Evolutionary conservation across 2,113 vertebrate species (phyloP), one percentile per base, ranked within the genome.

Genomic region (Neolamprologus kungweensis): DNA sequence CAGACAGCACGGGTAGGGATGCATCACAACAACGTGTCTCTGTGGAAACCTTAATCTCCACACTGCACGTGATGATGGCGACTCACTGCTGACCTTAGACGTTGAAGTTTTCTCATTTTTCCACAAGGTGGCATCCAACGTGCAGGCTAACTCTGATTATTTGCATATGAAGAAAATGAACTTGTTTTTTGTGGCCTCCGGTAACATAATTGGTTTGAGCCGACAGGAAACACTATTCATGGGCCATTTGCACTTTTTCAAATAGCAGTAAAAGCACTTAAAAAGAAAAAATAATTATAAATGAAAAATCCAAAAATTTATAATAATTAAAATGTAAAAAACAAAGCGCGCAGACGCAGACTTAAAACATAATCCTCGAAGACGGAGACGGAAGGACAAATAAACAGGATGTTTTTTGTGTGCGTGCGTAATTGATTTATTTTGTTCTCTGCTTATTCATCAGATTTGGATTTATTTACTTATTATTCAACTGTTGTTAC

Each of bases 41-140:
- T 60, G 63, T 40, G n/a, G 35, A 42, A 4, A 6, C n/a, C n/a
- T 40, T 21, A 21, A 21, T 68, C n/a, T 14, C 12, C 19, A 23
- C 0, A 23, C 63, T 42, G 35, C n/a, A 23, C 7, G 60, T 47
- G n/a, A 28, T 84, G 0, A 31, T 28, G 2, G n/a, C 33, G 33
- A 21, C 16, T 8, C 13, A 21, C 7, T 23, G n/a, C 13, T 45
- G 65, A 16, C 37, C n/a, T 40, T 21, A 71, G n/a, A 42, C 7
- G 14, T 26, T 75, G 40, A 28, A 2, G 9, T 58, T 55, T 11
- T 60, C 3, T 5, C 2, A 42, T 55, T 21, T 16, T 3, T 23
- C 82, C 92, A 91, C 83, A 45, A 79, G 93, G 19, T 51, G 92
- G 93, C 86, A 10, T 4, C 87, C 42, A n/a, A 10, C 23, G 14